Conservation (phyloP, 2,888 invertebrate genomes). For the Drosophila sordidula region DNA sequence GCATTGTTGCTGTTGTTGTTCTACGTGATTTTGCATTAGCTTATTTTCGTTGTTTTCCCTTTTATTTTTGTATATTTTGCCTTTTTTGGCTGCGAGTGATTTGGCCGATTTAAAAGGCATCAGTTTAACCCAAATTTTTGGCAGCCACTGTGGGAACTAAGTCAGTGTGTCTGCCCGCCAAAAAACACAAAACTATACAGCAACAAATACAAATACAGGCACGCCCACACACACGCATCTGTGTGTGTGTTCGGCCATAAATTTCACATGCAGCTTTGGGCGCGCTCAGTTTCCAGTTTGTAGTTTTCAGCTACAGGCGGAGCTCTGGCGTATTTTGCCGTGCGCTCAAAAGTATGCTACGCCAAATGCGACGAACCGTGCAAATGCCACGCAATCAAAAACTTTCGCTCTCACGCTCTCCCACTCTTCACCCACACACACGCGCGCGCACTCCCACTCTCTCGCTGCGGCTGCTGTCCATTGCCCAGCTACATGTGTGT, state of each 20-base stretch:
- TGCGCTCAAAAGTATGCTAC: slow-evolving; percentile 60
- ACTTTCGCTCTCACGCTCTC: slow-evolving; percentile 40
- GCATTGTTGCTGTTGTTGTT: slow-evolving; percentile 30
- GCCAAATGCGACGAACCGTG: slow-evolving; percentile 71
- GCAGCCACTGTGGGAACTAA: slow-evolving; percentile 67
- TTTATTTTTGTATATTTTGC: slow-evolving; percentile 8
- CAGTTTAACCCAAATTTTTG: slow-evolving; percentile 68
- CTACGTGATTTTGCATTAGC: slow-evolving; percentile 71
- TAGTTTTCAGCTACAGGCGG: slow-evolving; percentile 14
- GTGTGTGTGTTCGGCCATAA: slow-evolving; percentile 52
- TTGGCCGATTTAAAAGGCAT: slow-evolving; percentile 47
- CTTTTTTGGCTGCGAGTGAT: slow-evolving; percentile 5
- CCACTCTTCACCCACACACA: slow-evolving; percentile 2
- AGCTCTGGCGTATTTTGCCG: slow-evolving; percentile 12
- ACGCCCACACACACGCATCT: slow-evolving; percentile 9
- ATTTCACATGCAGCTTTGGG: slow-evolving; percentile 67
- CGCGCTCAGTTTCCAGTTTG: slow-evolving; percentile 26
- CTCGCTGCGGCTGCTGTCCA: slow-evolving; percentile 31
- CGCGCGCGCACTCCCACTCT: not conserved
- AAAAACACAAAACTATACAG: slow-evolving; percentile 25
- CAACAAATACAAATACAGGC: not conserved
- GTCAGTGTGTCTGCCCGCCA: slow-evolving; percentile 67
- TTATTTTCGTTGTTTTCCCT: slow-evolving; percentile 11
- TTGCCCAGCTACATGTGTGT: slow-evolving; percentile 33
- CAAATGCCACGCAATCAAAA: slow-evolving; percentile 69